Evolutionary conservation across 2,113 vertebrate genomes (phyloP).

Genomic region (rat (Rattus norvegicus)): DNA sequence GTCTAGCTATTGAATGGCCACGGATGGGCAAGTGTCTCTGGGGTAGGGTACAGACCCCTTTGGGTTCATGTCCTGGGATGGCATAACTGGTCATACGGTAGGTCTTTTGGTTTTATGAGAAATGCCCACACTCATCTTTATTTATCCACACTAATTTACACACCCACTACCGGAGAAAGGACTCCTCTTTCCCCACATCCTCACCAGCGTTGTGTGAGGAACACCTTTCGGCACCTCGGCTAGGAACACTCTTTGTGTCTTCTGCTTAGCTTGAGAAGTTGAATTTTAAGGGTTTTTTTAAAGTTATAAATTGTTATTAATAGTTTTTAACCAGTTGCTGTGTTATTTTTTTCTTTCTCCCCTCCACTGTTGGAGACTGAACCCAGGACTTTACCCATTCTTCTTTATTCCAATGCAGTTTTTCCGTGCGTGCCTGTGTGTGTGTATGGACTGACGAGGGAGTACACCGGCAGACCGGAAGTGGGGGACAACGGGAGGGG

Average conservation of each 20-base stretch:
- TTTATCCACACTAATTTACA: neutral
- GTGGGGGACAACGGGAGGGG: too few relatives aligned
- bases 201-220: neutral
- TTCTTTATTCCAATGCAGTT: neutral
- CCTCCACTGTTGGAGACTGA: neutral
- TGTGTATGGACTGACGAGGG: too few relatives aligned
- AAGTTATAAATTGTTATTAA: neutral
- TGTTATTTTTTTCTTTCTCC: neutral
- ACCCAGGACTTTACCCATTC: neutral
- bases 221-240: neutral
- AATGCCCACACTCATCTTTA: neutral
- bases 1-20: neutral
- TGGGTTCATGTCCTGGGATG: neutral
- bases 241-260: neutral
- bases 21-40: neutral
- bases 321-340: neutral
- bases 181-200: too few relatives aligned
- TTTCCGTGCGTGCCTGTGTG: neutral
- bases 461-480: too few relatives aligned
- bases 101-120: neutral
- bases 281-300: neutral
- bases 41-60: neutral
- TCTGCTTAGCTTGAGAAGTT: neutral
- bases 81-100: neutral
- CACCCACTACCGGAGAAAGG: neutral